Conservation (phyloP, 1,140 invertebrate species). For the Drosophila repleta region DNA sequence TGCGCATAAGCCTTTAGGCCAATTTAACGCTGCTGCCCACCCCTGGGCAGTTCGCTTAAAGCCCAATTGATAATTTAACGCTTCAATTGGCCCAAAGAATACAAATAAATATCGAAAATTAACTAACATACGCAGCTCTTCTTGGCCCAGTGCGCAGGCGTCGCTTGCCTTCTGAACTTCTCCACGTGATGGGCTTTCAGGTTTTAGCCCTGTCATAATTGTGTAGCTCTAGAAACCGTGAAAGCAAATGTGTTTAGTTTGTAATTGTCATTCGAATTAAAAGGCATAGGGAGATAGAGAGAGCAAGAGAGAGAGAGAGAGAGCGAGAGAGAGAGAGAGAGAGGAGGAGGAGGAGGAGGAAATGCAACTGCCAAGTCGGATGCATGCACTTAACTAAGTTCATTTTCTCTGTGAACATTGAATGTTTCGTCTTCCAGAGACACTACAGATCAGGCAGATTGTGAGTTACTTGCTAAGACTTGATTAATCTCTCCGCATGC, state of each 20-base stretch:
- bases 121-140: conserved; percentile 33
- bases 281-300: conserved; percentile 51
- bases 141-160: conserved; percentile 52
- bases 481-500: neutral
- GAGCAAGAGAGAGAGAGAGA: neutral
- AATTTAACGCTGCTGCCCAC: conserved; percentile 71
- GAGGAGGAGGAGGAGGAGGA: too few relatives aligned
- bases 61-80: conserved; percentile 81
- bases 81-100: conserved; percentile 66
- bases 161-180: conserved; percentile 26
- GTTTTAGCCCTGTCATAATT: conserved; percentile 68
- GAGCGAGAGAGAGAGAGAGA: neutral
- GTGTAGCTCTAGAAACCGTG: conserved; percentile 55
- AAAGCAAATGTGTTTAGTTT: conserved; percentile 58
- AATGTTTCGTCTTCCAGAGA: neutral
- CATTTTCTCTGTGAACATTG: conserved; percentile 5
- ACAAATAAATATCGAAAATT: conserved; percentile 34
- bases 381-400: conserved; percentile 8
- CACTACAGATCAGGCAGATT: neutral
- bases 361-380: conserved; percentile 3
- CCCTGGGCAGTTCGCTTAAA: conserved; percentile 44
- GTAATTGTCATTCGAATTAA: conserved; percentile 75
- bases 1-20: conserved; percentile 58
- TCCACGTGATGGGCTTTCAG: conserved; percentile 22
- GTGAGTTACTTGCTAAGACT: neutral